These are phyloP conservation scores for Epinotia ramella DNA, from an alignment of 2,888 invertebrate genomes.

Conservation along the genomic window DNA sequence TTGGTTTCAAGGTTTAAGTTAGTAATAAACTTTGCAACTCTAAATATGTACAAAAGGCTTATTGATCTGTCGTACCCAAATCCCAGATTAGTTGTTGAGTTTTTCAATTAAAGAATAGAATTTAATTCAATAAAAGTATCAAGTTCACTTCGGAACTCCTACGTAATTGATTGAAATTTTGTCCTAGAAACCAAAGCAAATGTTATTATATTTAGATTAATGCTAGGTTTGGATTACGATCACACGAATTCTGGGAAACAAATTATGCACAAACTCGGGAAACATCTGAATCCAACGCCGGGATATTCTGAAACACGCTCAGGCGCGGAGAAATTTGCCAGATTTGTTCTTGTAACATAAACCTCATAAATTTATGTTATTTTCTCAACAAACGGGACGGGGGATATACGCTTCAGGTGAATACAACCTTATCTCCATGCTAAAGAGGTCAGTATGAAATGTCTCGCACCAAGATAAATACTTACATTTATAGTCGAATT, in stretches of 20 bases:
- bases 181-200: background rate
- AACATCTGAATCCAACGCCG: slow-evolving; percentile 42
- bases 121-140: too few relatives aligned
- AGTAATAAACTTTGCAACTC: background rate
- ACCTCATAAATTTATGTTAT: slow-evolving; percentile 70
- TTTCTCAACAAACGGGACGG: slow-evolving; percentile 60
- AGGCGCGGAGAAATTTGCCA: slow-evolving; percentile 41
- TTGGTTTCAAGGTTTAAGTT: slow-evolving; percentile 6
- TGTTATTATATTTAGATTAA: slow-evolving; percentile 2
- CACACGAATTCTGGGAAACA: slow-evolving; percentile 20
- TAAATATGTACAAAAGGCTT: background rate
- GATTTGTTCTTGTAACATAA: slow-evolving; percentile 56
- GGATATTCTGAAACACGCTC: slow-evolving; percentile 20
- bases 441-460: slow-evolving; percentile 52
- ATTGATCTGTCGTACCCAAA: background rate
- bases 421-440: slow-evolving; percentile 46
- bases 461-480: slow-evolving; percentile 48
- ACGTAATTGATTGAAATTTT: background rate
- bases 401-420: slow-evolving; percentile 49
- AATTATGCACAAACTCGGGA: slow-evolving; percentile 9
- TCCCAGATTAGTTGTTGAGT: background rate
- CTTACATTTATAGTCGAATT: slow-evolving; percentile 50
- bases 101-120: background rate
- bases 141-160: background rate
- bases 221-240: slow-evolving; percentile 2